These are phyloP conservation scores for Chelmon rostratus DNA, from an alignment of 2,797 vertebrate genomes.

Conservation along the genomic window DNA sequence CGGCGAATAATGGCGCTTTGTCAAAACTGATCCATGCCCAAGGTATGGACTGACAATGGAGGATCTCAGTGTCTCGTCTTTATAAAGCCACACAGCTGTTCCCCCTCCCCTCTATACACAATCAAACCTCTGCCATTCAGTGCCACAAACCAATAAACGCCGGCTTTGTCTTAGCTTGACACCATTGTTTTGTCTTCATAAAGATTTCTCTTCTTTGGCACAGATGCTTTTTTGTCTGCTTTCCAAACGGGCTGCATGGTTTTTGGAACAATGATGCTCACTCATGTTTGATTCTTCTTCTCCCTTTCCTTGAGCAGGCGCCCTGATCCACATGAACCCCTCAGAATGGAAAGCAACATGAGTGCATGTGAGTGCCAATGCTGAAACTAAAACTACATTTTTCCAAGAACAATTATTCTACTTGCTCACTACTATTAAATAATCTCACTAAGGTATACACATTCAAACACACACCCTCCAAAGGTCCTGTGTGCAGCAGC, in stretches of 20 bases:
- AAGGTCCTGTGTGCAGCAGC: slow-evolving; percentile 6
- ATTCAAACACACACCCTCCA: not conserved
- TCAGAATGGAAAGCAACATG: slow-evolving; percentile 19
- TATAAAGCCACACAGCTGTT: slow-evolving; percentile 84
- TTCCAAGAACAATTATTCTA: not conserved
- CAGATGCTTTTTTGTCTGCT: slow-evolving; percentile 68
- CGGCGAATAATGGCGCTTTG: slow-evolving; percentile 85
- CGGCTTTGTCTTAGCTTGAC: slow-evolving; percentile 82
- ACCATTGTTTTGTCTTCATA: slow-evolving; percentile 77
- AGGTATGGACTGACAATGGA: slow-evolving; percentile 83
- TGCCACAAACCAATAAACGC: slow-evolving; percentile 77
- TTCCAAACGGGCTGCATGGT: slow-evolving; percentile 39
- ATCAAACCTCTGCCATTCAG: slow-evolving; percentile 82
- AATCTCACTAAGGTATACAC: not conserved
- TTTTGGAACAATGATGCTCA: slow-evolving; percentile 64
- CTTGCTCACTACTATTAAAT: slow-evolving; percentile 4
- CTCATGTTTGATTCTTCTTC: slow-evolving; percentile 45
- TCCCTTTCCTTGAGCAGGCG: slow-evolving; percentile 1
- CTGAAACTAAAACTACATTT: slow-evolving; percentile 4
- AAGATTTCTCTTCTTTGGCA: slow-evolving; percentile 75
- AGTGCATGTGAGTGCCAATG: not conserved
- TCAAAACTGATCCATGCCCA: slow-evolving; percentile 72
- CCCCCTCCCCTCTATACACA: slow-evolving; percentile 65
- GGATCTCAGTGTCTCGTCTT: slow-evolving; percentile 74
- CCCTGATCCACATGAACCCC: slow-evolving; percentile 24